Percentiles rank a stretch among this genome's conserved stretches.
Conservation (phyloP, 2,113 vertebrate genomes). For the Pseudorasbora parva region DNA sequence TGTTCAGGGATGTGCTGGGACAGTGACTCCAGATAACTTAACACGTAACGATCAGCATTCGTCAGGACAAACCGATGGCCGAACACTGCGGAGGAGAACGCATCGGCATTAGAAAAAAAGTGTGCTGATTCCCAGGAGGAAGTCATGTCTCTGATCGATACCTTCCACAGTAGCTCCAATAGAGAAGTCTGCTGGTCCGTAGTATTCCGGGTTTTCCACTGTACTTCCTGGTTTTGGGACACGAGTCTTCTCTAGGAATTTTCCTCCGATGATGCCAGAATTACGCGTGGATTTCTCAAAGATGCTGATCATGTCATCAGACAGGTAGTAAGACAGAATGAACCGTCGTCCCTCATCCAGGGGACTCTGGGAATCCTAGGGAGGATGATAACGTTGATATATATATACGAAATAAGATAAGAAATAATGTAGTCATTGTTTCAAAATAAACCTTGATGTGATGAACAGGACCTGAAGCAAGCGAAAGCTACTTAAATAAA, state of each 20-base stretch:
- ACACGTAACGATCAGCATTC: slow-evolving; percentile 82
- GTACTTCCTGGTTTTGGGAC: slow-evolving; percentile 82
- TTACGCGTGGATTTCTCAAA: slow-evolving; percentile 84
- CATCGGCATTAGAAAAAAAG: neutral
- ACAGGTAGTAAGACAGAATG: slow-evolving; percentile 86
- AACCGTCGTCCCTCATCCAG: slow-evolving; percentile 83
- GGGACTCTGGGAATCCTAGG: slow-evolving; percentile 84
- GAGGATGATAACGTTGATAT: neutral
- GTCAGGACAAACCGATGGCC: slow-evolving; percentile 85
- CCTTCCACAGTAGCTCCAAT: slow-evolving; percentile 87
- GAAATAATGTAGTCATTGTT: neutral
- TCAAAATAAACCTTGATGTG: neutral
- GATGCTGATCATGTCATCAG: slow-evolving; percentile 86
- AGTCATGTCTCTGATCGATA: slow-evolving; percentile 60
- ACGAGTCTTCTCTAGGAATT: slow-evolving; percentile 82
- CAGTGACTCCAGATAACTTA: slow-evolving; percentile 84
- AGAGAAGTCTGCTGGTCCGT: slow-evolving; percentile 84
- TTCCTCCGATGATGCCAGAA: slow-evolving; percentile 87
- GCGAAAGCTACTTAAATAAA: neutral
- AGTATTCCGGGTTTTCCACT: slow-evolving; percentile 80
- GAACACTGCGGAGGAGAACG: slow-evolving; percentile 79
- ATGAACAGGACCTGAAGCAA: neutral
- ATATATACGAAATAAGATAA: too few relatives aligned
- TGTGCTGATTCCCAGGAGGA: neutral
- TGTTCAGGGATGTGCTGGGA: slow-evolving; percentile 75